phyloP scores from a whole-genome alignment of 2,888 invertebrate genomes.

The Diaprepes abbreviatus region DNA sequence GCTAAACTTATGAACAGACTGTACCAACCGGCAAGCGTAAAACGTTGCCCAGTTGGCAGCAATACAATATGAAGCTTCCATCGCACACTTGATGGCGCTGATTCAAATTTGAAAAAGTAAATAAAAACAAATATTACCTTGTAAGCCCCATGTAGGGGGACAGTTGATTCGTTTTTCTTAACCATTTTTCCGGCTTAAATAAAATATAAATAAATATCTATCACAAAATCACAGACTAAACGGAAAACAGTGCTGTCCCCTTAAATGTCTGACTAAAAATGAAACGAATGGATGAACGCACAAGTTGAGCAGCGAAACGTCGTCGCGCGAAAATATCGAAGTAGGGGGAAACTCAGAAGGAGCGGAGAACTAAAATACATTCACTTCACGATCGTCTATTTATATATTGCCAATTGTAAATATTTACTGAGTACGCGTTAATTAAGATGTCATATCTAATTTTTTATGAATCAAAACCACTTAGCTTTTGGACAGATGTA shows the following conservation, averaged over 20 bases:
- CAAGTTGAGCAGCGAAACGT: slow-evolving; percentile 12
- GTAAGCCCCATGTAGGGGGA: slow-evolving; percentile 59
- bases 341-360: background rate
- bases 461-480: slow-evolving; percentile 20
- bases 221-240: slow-evolving; percentile 48
- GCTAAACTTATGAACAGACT: slow-evolving; percentile 27
- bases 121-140: slow-evolving; percentile 58
- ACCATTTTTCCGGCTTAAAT: slow-evolving; percentile 56
- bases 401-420: slow-evolving; percentile 23
- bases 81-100: slow-evolving; percentile 25
- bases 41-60: slow-evolving; percentile 40
- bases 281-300: slow-evolving; percentile 21
- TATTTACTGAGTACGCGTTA: slow-evolving; percentile 25
- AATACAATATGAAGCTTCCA: slow-evolving; percentile 7
- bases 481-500: background rate
- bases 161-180: slow-evolving; percentile 56
- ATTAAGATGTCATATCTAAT: slow-evolving; percentile 13
- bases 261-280: slow-evolving; percentile 32
- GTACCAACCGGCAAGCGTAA: slow-evolving; percentile 5
- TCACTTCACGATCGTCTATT: slow-evolving; percentile 13
- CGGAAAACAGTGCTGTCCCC: slow-evolving; percentile 16
- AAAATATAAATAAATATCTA: slow-evolving; percentile 46
- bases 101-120: slow-evolving; percentile 8
- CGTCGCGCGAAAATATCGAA: slow-evolving; percentile 16
- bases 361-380: slow-evolving; percentile 18